These are phyloP conservation scores for Calidris pygmaea DNA, from an alignment of 2,113 vertebrate species.

Conservation along the genomic window DNA sequence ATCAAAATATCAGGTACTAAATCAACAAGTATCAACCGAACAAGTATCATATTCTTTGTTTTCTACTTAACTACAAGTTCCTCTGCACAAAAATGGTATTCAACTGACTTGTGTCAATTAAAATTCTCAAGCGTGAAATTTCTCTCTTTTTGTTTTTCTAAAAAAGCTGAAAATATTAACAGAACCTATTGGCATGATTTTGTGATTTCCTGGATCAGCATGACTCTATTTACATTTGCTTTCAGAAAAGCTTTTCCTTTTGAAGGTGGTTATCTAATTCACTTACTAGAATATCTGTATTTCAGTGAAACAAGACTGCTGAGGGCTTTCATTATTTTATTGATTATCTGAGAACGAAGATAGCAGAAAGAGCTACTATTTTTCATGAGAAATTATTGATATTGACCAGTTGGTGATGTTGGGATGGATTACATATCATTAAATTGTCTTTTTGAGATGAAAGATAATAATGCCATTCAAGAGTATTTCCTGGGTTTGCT, in stretches of 20 bases:
- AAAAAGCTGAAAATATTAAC: not conserved
- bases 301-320: not conserved
- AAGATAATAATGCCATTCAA: not conserved
- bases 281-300: not conserved
- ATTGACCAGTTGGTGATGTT: not conserved
- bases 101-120: not conserved
- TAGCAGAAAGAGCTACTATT: not conserved
- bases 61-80: not conserved
- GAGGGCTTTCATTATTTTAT: not conserved
- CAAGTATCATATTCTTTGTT: not conserved
- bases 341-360: not conserved
- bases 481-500: not conserved
- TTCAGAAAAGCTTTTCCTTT: not conserved
- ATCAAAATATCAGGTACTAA: not conserved
- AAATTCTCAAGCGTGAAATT: not conserved
- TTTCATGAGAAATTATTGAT: not conserved
- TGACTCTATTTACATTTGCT: not conserved
- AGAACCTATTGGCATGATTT: not conserved
- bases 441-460: not conserved
- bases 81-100: not conserved
- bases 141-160: not conserved
- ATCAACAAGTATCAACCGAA: not conserved
- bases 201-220: not conserved
- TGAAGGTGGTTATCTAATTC: not conserved
- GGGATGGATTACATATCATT: not conserved